These are phyloP conservation scores for Melieria picta DNA, from an alignment of 2,888 invertebrate species.

Conservation along the genomic window DNA sequence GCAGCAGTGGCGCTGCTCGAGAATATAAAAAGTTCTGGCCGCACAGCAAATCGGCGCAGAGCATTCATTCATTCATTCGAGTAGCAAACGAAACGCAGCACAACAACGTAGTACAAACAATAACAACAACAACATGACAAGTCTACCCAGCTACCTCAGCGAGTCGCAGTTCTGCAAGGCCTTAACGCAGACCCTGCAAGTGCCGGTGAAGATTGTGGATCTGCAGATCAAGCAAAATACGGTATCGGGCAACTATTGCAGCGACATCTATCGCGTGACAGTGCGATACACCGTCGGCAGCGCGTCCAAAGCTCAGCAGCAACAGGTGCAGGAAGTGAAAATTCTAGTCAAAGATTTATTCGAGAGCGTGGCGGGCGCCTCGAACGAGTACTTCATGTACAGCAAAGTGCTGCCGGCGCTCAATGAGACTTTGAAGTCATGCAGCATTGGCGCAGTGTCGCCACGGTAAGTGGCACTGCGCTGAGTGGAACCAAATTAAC, in stretches of 20 bases:
- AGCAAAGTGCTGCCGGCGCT: conserved; percentile 21
- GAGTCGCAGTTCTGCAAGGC: conserved; percentile 38
- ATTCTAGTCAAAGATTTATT: conserved; percentile 29
- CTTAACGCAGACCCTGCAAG: conserved; percentile 39
- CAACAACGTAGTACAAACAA: background rate
- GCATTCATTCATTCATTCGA: no score
- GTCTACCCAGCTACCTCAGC: background rate
- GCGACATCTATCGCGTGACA: conserved; percentile 50
- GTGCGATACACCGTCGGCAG: conserved; percentile 38
- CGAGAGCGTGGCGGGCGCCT: conserved; percentile 7
- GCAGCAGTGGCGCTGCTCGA: no score
- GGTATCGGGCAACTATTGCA: conserved; percentile 53
- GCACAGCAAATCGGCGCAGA: no score
- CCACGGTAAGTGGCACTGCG: conserved; percentile 11
- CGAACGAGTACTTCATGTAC: conserved; percentile 32
- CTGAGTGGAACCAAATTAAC: no score
- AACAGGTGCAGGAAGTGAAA: background rate
- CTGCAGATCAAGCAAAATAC: conserved; percentile 36
- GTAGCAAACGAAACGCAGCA: no score
- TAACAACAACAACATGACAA: conserved; percentile 17
- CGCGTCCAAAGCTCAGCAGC: background rate
- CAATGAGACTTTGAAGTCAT: conserved; percentile 9
- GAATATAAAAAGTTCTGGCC: no score
- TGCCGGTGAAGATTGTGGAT: conserved; percentile 29
- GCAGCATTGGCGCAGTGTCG: background rate